Percentiles rank a stretch among this genome's conserved stretches.
These are phyloP conservation scores for Enteromius mattozi DNA, from an alignment of 2,797 vertebrate species.

Conservation along the genomic window DNA sequence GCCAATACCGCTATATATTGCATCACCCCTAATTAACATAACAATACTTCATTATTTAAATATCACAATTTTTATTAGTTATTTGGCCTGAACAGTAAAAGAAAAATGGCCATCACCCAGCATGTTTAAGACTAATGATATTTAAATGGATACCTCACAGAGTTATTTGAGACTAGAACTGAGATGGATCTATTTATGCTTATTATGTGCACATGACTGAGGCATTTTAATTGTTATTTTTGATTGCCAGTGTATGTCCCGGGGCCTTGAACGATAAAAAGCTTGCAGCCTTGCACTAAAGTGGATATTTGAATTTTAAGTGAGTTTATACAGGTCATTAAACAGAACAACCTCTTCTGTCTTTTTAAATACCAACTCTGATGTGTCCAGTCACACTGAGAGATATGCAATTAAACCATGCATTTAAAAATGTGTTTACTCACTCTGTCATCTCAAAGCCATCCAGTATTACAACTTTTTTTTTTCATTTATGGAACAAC, in stretches of 20 bases:
- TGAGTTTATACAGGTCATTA: conserved; percentile 50
- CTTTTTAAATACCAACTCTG: conserved; percentile 47
- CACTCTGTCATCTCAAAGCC: not conserved
- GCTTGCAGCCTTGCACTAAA: conserved; percentile 18
- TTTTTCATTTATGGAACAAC: not conserved
- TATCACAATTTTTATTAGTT: not conserved
- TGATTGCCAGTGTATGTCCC: not conserved
- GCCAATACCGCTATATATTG: too few relatives aligned
- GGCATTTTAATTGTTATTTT: not conserved
- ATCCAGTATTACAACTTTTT: not conserved
- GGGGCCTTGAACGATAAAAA: conserved; percentile 17
- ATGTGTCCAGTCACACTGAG: conserved; percentile 38
- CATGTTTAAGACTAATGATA: not conserved
- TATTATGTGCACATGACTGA: not conserved
- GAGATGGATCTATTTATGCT: not conserved
- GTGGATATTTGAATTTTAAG: conserved; percentile 62
- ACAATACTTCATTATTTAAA: too few relatives aligned
- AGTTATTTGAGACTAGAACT: not conserved
- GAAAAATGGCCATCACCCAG: not conserved
- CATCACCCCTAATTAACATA: too few relatives aligned
- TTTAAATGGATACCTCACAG: not conserved
- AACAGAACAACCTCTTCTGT: conserved; percentile 39
- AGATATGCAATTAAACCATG: conserved; percentile 22
- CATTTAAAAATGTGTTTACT: conserved; percentile 1
- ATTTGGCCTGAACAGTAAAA: not conserved